Base-by-base conservation (phyloP, 2,797 vertebrate species). In the Enteromius radiatus region DNA sequence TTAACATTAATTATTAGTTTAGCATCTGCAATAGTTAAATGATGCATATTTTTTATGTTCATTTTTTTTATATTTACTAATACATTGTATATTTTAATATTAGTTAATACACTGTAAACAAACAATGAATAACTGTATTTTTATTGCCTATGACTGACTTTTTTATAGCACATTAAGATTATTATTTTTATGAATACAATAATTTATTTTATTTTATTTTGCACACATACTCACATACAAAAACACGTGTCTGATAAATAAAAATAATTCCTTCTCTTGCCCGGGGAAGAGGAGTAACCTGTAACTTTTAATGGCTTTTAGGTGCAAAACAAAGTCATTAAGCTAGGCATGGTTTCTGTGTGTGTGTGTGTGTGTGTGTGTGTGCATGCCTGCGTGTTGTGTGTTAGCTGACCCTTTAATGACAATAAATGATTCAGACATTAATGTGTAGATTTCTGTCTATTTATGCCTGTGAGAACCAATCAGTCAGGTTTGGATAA, bases 401-500 rank as follows among this genome's bases (percentile, higher is more conserved):
- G n/a, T 82, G 36, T 76, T 76, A 45, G 19, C 26, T 31, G 83
- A 88, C 21, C 36, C 59, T 28, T 17, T 87, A 86, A 86, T 87
- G 90, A 87, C 88, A 67, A 81, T 65, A 76, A 76, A 43, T 76
- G 33, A 41, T 52, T 82, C 49, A 68, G 63, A 38, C 41, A 36
- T 78, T 41, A 71, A 36, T 71, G 38, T 88, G 76, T 76, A n/a
- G 59, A 75, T 9, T 63, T 56, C 28, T 28, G 63, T 83, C 87
- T 73, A 7, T 78, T 56, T 43, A 61, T 54, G 54, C 21, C 61
- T 73, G 59, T 70, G 82, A 38, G 43, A 61, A 75, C 26, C 23
- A 7, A 80, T 64, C 81, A 63, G 63, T 64, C 63, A 83, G 90
- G 92, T 91, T 92, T 93, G 89, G 87, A 76, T 91, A 93, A 94